phyloP scores from a whole-genome alignment of 2,113 vertebrate genomes.

The Gobiocypris rarus region DNA sequence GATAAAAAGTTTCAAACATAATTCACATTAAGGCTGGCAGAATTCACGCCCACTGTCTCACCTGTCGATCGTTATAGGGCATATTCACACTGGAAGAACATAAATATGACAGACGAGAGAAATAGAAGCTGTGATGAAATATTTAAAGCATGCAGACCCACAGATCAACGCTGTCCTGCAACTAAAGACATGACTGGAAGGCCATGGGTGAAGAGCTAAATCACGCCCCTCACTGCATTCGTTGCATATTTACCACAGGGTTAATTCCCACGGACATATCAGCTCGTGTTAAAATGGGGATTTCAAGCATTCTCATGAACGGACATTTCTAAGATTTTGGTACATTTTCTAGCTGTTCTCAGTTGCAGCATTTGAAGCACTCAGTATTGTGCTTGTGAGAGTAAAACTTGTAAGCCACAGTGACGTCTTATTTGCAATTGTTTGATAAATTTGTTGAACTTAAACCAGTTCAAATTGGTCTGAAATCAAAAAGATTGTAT shows the following conservation, averaged over 20 bases:
- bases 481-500: background rate
- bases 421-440: background rate
- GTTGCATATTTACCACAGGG: no score
- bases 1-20: background rate
- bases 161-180: background rate
- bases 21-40: slow-evolving; percentile 8
- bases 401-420: background rate
- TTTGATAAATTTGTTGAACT: background rate
- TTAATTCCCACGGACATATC: no score
- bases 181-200: slow-evolving; percentile 1
- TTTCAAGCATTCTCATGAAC: background rate
- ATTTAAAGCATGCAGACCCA: slow-evolving; percentile 19
- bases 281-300: background rate
- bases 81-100: slow-evolving; percentile 4
- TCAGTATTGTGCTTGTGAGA: background rate
- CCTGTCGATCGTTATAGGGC: background rate
- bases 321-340: no score
- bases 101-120: slow-evolving; percentile 7
- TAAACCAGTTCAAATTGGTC: background rate
- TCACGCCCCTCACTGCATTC: no score
- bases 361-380: background rate
- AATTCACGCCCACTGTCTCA: background rate
- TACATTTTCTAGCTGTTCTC: background rate
- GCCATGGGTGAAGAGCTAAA: background rate
- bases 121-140: background rate